A percentile compares a stretch with the other conserved stretches of the same genome.
These are phyloP conservation scores for Xiphophorus maculatus DNA, from an alignment of 2,113 vertebrate species.

Conservation along the genomic window DNA sequence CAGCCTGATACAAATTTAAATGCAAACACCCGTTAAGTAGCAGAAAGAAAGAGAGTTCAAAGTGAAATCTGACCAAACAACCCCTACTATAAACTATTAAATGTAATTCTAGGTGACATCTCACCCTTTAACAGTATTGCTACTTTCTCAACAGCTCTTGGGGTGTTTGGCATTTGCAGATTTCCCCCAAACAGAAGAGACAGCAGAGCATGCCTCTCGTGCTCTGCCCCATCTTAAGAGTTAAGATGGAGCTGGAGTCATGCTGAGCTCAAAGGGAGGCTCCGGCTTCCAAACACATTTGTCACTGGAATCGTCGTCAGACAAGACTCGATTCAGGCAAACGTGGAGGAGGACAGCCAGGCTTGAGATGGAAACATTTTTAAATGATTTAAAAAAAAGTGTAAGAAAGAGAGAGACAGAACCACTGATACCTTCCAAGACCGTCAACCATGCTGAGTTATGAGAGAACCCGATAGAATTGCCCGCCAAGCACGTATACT, in stretches of 20 bases:
- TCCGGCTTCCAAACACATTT: slow-evolving; percentile 66
- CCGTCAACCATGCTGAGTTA: slow-evolving; percentile 99
- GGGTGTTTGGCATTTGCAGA: slow-evolving; percentile 66
- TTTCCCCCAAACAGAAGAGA: slow-evolving; percentile 46
- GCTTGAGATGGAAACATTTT: slow-evolving; percentile 20
- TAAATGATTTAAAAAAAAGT: slow-evolving; percentile 35
- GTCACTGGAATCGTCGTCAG: slow-evolving; percentile 38
- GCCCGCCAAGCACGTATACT: slow-evolving; percentile 99
- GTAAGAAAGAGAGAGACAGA: slow-evolving; percentile 65
- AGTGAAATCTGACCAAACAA: slow-evolving; percentile 73
- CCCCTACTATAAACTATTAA: slow-evolving; percentile 17
- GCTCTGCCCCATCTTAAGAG: slow-evolving; percentile 54
- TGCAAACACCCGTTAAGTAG: slow-evolving; percentile 65
- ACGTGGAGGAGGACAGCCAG: slow-evolving; percentile 58
- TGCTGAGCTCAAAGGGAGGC: slow-evolving; percentile 53
- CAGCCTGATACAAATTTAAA: slow-evolving; percentile 63
- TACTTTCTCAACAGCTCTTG: not conserved
- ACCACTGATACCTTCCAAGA: slow-evolving; percentile 95
- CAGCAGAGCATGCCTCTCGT: slow-evolving; percentile 54
- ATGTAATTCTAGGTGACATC: not conserved
- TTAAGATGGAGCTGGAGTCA: slow-evolving; percentile 60
- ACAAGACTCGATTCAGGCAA: slow-evolving; percentile 47
- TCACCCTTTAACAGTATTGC: slow-evolving; percentile 1
- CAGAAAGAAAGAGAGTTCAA: slow-evolving; percentile 54
- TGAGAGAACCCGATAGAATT: slow-evolving; percentile 99